phyloP scores from a whole-genome alignment of 2,888 invertebrate genomes.

The Ypsolopha sequella region DNA sequence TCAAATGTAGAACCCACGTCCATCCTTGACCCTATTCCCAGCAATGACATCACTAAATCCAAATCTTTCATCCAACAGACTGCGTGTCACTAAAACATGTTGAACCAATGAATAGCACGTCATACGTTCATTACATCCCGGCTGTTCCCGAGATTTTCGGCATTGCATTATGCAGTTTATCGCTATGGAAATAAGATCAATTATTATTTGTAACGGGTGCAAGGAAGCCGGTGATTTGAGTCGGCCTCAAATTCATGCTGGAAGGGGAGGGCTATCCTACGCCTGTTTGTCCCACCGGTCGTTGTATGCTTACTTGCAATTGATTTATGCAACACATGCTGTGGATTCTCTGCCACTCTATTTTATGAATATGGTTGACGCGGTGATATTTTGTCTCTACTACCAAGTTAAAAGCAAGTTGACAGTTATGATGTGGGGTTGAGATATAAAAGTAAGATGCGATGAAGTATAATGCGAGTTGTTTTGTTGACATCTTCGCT shows the following conservation, averaged over 20 bases:
- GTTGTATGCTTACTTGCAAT: constrained; percentile 20
- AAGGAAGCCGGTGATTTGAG: constrained; percentile 64
- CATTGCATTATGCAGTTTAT: constrained; percentile 41
- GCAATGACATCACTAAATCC: too few relatives aligned
- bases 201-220: constrained; percentile 33
- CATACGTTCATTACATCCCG: constrained; percentile 24
- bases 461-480: too few relatives aligned
- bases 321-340: constrained; percentile 25
- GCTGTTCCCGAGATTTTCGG: constrained; percentile 24
- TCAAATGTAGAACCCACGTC: too few relatives aligned
- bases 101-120: neutral
- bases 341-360: too few relatives aligned
- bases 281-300: constrained; percentile 37
- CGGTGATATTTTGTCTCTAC: too few relatives aligned
- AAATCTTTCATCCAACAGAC: too few relatives aligned
- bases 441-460: too few relatives aligned
- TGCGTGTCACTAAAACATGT: too few relatives aligned
- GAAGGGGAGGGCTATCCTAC: constrained; percentile 53
- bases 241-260: constrained; percentile 64
- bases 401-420: neutral
- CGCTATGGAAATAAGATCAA: constrained; percentile 37
- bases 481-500: too few relatives aligned
- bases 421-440: neutral
- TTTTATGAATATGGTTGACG: too few relatives aligned
- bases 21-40: too few relatives aligned